Evolutionary conservation across 2,888 invertebrate species (phyloP).

Genomic region (Choristoneura rosaceana): DNA sequence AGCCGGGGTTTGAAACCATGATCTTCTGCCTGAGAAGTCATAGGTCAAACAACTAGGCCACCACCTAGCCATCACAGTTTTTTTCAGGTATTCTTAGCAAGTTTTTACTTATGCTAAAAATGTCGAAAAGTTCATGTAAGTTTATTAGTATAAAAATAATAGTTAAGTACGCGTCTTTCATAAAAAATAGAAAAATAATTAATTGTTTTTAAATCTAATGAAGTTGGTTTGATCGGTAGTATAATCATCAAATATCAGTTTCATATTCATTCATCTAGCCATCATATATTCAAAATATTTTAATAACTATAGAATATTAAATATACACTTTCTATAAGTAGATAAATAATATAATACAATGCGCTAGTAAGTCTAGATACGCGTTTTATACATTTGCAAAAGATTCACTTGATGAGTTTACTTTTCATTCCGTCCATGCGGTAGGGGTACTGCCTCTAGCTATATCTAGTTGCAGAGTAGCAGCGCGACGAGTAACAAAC

Average conservation of each 20-base stretch:
- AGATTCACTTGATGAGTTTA: slow-evolving; percentile 56
- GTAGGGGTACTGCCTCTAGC: slow-evolving; percentile 7
- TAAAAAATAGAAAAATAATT: neutral
- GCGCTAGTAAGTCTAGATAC: slow-evolving; percentile 2
- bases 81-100: too few relatives aligned
- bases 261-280: too few relatives aligned
- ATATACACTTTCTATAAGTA: too few relatives aligned
- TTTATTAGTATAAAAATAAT: neutral
- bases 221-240: neutral
- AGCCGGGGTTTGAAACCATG: too few relatives aligned
- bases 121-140: neutral
- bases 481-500: slow-evolving; percentile 62
- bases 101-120: too few relatives aligned
- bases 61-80: too few relatives aligned
- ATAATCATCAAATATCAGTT: neutral
- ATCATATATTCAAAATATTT: too few relatives aligned
- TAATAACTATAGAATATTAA: too few relatives aligned
- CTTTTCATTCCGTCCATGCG: slow-evolving; percentile 57
- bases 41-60: too few relatives aligned
- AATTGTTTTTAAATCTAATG: too few relatives aligned
- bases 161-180: neutral
- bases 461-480: slow-evolving; percentile 47
- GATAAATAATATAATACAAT: too few relatives aligned
- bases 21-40: too few relatives aligned
- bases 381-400: slow-evolving; percentile 39